Evolutionary conservation across 2,113 vertebrate genomes (phyloP).

Genomic region (Pogona vitticeps): DNA sequence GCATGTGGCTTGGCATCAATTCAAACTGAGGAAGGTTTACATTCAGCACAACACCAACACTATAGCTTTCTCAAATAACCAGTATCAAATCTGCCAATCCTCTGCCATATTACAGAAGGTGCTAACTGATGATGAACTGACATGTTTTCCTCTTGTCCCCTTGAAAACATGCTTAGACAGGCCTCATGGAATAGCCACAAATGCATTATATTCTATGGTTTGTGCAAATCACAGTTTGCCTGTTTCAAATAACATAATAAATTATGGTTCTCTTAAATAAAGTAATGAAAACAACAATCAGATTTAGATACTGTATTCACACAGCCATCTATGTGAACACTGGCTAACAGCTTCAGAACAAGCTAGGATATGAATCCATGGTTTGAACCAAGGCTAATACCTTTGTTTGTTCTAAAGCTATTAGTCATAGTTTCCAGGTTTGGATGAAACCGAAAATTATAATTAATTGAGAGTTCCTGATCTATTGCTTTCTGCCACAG

Average conservation of each 20-base stretch:
- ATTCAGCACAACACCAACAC: not conserved
- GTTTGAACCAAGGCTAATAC: not conserved
- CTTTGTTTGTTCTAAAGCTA: not conserved
- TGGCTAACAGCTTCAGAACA: not conserved
- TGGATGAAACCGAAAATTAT: not conserved
- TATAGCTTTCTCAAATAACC: not conserved
- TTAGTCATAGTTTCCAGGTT: not conserved
- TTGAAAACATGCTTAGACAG: not conserved
- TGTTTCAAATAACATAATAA: not conserved
- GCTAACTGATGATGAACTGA: not conserved
- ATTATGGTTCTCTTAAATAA: not conserved
- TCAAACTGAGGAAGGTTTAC: conserved; percentile 21
- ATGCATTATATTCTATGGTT: not conserved
- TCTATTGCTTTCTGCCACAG: not conserved
- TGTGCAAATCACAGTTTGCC: not conserved
- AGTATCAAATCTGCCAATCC: not conserved
- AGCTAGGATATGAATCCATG: not conserved
- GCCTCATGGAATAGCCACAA: not conserved
- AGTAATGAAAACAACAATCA: not conserved
- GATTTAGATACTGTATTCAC: not conserved
- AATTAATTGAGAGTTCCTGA: not conserved
- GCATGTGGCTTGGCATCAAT: conserved; percentile 3
- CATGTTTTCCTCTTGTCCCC: not conserved
- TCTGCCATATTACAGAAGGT: not conserved
- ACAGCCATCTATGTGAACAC: not conserved